Evolutionary conservation across 2,113 vertebrate species (phyloP).

Genomic region (Pseudorasbora parva): DNA sequence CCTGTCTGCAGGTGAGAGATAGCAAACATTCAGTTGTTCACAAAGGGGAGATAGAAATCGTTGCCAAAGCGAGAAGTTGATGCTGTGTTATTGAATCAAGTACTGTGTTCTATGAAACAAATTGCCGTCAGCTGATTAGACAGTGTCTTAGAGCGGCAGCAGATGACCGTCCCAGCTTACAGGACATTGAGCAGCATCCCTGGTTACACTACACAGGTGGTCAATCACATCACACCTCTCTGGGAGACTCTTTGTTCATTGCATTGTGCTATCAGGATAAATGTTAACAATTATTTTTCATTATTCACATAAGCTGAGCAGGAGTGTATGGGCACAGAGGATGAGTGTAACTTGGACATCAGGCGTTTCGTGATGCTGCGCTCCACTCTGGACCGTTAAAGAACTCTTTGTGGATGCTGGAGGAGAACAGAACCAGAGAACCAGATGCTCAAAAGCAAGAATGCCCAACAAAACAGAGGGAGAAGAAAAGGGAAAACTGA

Average conservation of each 20-base stretch:
- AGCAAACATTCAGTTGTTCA: background rate
- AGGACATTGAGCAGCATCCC: no score
- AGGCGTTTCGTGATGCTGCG: background rate
- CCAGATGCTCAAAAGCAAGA: no score
- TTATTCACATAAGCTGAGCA: background rate
- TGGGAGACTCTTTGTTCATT: no score
- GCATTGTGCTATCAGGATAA: no score
- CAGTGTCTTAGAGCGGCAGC: background rate
- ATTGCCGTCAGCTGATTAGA: slow-evolving; percentile 60
- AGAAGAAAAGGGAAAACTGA: no score
- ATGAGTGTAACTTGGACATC: background rate
- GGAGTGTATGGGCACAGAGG: background rate
- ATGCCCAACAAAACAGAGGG: no score
- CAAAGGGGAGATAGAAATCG: background rate
- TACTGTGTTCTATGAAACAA: slow-evolving; percentile 46
- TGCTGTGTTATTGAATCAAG: background rate
- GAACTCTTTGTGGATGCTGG: background rate
- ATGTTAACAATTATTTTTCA: no score
- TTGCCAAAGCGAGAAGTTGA: background rate
- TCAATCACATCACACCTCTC: no score
- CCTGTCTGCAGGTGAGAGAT: no score
- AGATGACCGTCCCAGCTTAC: background rate
- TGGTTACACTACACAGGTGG: no score
- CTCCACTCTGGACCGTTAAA: background rate
- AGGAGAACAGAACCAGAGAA: no score